Conservation (phyloP, 2,797 vertebrate species). For the Mycteria americana region DNA sequence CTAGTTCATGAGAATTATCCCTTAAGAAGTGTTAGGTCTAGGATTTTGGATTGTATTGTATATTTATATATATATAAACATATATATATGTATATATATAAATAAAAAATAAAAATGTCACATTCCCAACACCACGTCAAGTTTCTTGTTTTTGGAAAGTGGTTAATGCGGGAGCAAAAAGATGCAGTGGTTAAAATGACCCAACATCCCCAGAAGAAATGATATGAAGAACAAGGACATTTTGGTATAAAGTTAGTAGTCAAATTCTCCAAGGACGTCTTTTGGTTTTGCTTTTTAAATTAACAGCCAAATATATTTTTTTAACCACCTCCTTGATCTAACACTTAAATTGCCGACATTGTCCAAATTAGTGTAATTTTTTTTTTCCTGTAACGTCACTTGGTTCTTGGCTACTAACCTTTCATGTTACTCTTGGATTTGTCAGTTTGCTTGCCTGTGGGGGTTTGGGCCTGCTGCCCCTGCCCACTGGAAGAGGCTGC, state of each 20-base stretch:
- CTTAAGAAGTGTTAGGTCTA: conserved; percentile 85
- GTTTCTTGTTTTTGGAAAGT: conserved; percentile 79
- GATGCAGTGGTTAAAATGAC: conserved; percentile 86
- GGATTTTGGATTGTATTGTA: conserved; percentile 81
- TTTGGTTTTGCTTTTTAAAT: conserved; percentile 84
- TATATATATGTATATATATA: neutral
- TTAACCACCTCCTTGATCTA: conserved; percentile 86
- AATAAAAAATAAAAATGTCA: conserved; percentile 59
- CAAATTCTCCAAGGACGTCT: conserved; percentile 99
- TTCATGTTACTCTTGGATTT: conserved; percentile 99
- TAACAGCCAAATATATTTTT: conserved; percentile 83
- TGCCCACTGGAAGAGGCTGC: conserved; percentile 98
- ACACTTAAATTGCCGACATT: conserved; percentile 75
- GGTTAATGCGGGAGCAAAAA: conserved; percentile 85
- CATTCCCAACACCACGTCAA: conserved; percentile 81
- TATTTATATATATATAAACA: conserved; percentile 58
- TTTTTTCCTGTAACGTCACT: conserved; percentile 91
- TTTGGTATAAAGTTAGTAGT: conserved; percentile 99
- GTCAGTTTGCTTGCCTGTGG: conserved; percentile 99
- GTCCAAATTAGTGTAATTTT: conserved; percentile 82
- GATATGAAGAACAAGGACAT: conserved; percentile 86
- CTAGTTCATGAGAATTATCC: conserved; percentile 31
- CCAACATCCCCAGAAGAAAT: conserved; percentile 86
- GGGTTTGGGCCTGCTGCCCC: conserved; percentile 99
- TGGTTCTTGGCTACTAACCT: conserved; percentile 99